Percentiles rank a stretch among this genome's conserved stretches.
These are phyloP conservation scores for Polydrusus tereticollis DNA, from an alignment of 2,888 invertebrate species.

Conservation along the genomic window DNA sequence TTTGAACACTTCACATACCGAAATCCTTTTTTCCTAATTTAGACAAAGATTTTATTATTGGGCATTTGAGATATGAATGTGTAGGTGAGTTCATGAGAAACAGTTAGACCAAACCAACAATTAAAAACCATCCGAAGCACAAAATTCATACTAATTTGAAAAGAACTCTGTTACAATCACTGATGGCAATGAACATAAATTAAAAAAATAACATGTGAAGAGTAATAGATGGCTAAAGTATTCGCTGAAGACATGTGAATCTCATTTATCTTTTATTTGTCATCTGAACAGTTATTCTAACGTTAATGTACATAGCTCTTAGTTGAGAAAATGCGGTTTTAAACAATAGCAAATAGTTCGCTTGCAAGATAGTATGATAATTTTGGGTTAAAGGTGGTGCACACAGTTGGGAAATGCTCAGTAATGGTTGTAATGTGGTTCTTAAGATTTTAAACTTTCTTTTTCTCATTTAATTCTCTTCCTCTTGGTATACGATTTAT, in stretches of 20 bases:
- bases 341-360: constrained; percentile 23
- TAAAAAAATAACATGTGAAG: constrained; percentile 20
- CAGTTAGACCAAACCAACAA: not conserved
- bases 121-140: not conserved
- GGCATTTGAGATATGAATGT: too few species aligned
- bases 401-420: too few species aligned
- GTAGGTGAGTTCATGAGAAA: not conserved
- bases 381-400: not conserved
- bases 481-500: too few species aligned
- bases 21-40: too few species aligned
- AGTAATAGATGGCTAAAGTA: not conserved
- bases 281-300: constrained; percentile 39
- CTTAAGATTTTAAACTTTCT: too few species aligned
- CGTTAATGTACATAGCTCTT: constrained; percentile 25
- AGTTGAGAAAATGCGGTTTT: constrained; percentile 26
- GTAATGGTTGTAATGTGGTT: too few species aligned
- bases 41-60: too few species aligned
- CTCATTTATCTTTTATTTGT: constrained; percentile 38
- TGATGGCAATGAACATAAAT: not conserved
- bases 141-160: not conserved
- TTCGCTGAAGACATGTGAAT: constrained; percentile 11
- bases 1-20: too few species aligned
- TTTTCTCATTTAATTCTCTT: too few species aligned
- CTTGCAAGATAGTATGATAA: constrained; percentile 21
- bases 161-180: not conserved